Base-by-base conservation (phyloP, 2,113 vertebrate genomes). In the Elaphurus davidianus region DNA sequence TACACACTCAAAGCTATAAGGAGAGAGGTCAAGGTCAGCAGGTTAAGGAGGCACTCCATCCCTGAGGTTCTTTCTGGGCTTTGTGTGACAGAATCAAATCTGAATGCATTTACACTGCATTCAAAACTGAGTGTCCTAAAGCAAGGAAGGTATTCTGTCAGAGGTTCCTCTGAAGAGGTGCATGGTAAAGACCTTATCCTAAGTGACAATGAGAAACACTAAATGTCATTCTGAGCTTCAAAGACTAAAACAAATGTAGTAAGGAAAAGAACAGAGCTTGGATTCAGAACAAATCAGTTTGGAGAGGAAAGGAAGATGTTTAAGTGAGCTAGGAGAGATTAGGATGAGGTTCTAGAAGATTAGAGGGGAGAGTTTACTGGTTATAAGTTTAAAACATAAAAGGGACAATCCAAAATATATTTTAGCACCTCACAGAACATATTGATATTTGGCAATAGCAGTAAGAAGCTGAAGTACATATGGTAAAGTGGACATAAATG, bases 321-420 rank as follows among this genome's bases (percentile, higher is more conserved):
- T 64, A 97, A 96, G 96, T 94, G 13, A 92, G 94, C 88, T 45
- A 94, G 50, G 89, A 88, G 23, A 84, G 50, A 88, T 79, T 45
- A 87, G 88, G 23, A 60, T 55, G 57, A 82, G 16, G 36, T 6
- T 57, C 13, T 33, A 60, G 33, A 89, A 88, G 27, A 92, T 47
- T 6, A 95, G 57, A 96, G 90, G 71, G 36, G 45, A 87, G 23
- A 82, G 71, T 89, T 98, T 40, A 60, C 50, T 57, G 83, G 36
- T 74, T 85, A 60, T 3, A 64, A 82, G n/a, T 62, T 87, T 52
- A 57, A 94, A 96, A 79, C 7, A 47, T 21, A 50, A 76, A 30
- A 79, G 30, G 36, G 47, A 74, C 83, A 60, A 93, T 50, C 55
- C 62, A 76, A 78, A 52, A 59, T 64, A 17, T 62, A 87, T 60